Evolutionary conservation across 2,888 invertebrate genomes (phyloP).

Genomic region (Toxonevra muliebris): DNA sequence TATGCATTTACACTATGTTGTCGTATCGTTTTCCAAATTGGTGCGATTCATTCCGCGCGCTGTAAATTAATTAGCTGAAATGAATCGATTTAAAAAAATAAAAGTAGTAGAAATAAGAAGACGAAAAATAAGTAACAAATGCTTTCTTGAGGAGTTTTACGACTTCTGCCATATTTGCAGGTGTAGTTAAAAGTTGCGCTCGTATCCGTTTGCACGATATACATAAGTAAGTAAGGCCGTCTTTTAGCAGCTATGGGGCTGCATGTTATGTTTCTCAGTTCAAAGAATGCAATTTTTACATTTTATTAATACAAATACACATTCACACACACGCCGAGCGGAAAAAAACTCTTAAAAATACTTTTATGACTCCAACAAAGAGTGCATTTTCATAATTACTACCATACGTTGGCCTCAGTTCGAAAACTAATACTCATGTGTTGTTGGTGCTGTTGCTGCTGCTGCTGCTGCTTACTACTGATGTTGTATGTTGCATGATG

Average conservation of each 20-base stretch:
- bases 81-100: constrained; percentile 49
- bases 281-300: constrained; percentile 32
- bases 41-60: constrained; percentile 40
- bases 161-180: constrained; percentile 36
- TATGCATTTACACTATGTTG: not conserved
- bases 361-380: constrained; percentile 38
- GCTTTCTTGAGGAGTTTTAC: constrained; percentile 27
- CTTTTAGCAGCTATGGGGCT: not conserved
- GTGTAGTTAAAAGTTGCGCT: constrained; percentile 23
- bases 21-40: constrained; percentile 40
- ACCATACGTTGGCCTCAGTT: constrained; percentile 15
- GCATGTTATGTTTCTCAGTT: not conserved
- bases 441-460: too few species aligned
- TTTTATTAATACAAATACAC: constrained; percentile 30
- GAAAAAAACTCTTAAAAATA: constrained; percentile 35
- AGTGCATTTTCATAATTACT: constrained; percentile 40
- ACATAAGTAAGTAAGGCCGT: not conserved
- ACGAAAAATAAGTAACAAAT: not conserved
- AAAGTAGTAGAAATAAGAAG: constrained; percentile 11
- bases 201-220: not conserved
- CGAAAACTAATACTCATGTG: too few species aligned
- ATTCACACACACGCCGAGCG: not conserved
- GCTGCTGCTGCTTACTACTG: too few species aligned
- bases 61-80: constrained; percentile 58
- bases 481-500: too few species aligned